Conservation (phyloP, 2,888 invertebrate genomes). For the Molanna angustata region DNA sequence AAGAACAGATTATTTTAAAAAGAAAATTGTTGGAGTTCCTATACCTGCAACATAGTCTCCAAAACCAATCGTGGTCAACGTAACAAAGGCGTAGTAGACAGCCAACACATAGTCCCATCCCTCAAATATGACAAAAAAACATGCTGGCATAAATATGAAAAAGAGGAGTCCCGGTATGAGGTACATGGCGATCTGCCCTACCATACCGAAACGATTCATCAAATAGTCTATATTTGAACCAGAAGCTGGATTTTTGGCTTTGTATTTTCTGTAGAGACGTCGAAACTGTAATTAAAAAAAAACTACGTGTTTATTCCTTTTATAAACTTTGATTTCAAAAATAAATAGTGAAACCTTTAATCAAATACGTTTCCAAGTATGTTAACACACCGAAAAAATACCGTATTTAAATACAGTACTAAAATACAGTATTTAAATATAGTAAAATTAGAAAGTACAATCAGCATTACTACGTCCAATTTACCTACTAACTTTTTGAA, state of each 20-base stretch:
- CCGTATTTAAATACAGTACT: too few species aligned
- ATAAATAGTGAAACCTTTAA: background rate
- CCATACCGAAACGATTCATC: slow-evolving; percentile 66
- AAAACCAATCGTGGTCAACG: slow-evolving; percentile 86
- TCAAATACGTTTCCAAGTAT: too few species aligned
- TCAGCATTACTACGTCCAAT: too few species aligned
- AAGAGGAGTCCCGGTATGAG: slow-evolving; percentile 86
- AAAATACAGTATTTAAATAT: too few species aligned
- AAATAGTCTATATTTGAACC: slow-evolving; percentile 60
- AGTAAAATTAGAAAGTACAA: too few species aligned
- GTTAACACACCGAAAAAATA: too few species aligned
- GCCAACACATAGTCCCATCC: slow-evolving; percentile 82
- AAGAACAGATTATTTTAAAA: too few species aligned
- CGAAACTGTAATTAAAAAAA: slow-evolving; percentile 59
- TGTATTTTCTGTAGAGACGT: slow-evolving; percentile 77
- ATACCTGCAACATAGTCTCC: slow-evolving; percentile 89
- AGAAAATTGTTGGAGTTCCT: too few species aligned
- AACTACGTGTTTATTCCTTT: background rate
- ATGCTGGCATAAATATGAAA: slow-evolving; percentile 83
- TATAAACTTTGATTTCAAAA: background rate
- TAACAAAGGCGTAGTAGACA: slow-evolving; percentile 85
- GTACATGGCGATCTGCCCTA: slow-evolving; percentile 78
- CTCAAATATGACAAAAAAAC: slow-evolving; percentile 81
- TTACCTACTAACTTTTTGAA: too few species aligned
- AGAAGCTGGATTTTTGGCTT: slow-evolving; percentile 61